Evolutionary conservation across 2,888 invertebrate species (phyloP), one percentile per base, ranked within the genome.

Genomic region (Ashinkailepas kermadecensis): DNA sequence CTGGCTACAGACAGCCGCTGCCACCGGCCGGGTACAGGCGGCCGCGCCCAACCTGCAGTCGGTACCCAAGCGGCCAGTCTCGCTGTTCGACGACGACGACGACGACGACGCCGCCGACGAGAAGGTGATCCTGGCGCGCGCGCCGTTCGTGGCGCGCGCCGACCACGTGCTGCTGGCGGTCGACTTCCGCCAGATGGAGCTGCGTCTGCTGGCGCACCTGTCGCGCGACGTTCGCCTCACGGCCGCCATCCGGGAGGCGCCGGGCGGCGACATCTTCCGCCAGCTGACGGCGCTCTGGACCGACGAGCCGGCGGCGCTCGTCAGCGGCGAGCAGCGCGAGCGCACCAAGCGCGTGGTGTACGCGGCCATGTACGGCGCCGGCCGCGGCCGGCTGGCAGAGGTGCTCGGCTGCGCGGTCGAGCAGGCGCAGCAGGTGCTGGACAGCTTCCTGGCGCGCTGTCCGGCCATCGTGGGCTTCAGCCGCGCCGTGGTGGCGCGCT

Each of bases 331-430:
- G 58, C 81, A 83, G 64, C 81, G 83, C n/a, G 83, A 83, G 57
- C 81, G 81, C 62, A 83, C 83, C 54, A 83, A 83, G 81, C 81
- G 83, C n/a, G 79, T 83, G 23, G 83, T 83, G 58, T 83, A 83
- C 81, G 82, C 81, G 54, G 81, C 81, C 23, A 81, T 83, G 81
- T 83, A 83, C 80, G 83, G 83, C 65, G 83, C 83, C 12, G 83
- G 83, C 13, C 78, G 65, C 8, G 80, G 81, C 18, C 81, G 81
- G 57, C 81, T 83, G 65, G 79, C 82, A 10, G 82, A 83, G 79
- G 82, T 82, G 18, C 82, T 83, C 56, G 64, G 79, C 56, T 80
- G 81, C 62, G 78, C n/a, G 18, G 56, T 56, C 15, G 39, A 59
- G 39, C 81, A 83, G 25, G 83, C 83, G 59, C 80, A 79, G 15